These are phyloP conservation scores for Glossosoma conforme DNA, from an alignment of 1,140 invertebrate species.

Conservation along the genomic window DNA sequence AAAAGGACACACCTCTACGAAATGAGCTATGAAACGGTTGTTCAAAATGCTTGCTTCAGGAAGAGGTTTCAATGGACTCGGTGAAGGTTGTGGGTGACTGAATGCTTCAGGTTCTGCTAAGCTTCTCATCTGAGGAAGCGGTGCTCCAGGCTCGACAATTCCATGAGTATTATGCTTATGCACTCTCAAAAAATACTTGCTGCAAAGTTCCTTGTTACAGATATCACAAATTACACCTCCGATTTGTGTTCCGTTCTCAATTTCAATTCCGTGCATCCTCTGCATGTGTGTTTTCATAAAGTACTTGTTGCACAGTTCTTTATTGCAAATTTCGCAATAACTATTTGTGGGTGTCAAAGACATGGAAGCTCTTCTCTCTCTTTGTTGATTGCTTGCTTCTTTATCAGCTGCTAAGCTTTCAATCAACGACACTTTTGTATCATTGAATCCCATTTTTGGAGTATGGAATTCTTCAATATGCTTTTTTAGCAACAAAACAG, in stretches of 20 bases:
- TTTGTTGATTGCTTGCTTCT: conserved; percentile 18
- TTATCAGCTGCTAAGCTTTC: conserved; percentile 23
- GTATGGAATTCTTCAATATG: conserved; percentile 30
- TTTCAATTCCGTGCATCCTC: conserved; percentile 97
- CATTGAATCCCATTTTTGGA: conserved; percentile 17
- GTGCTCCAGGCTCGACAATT: conserved; percentile 67
- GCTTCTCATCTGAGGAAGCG: conserved; percentile 34
- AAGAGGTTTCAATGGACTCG: conserved; percentile 51
- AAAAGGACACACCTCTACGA: conserved; percentile 77
- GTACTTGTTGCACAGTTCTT: conserved; percentile 99
- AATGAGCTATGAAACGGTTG: conserved; percentile 63
- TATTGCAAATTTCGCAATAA: conserved; percentile 99
- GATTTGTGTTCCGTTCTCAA: conserved; percentile 85
- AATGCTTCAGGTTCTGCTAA: conserved; percentile 27
- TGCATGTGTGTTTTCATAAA: conserved; percentile 99
- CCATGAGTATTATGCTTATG: conserved; percentile 98
- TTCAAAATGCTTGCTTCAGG: conserved; percentile 54
- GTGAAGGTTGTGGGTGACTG: conserved; percentile 31
- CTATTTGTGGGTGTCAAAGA: conserved; percentile 67
- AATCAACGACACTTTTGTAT: conserved; percentile 9
- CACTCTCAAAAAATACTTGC: conserved; percentile 94
- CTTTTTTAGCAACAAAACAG: conserved; percentile 35
- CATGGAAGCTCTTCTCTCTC: conserved; percentile 29
- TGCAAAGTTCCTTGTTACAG: conserved; percentile 95
- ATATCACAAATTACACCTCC: conserved; percentile 94